Evolutionary conservation across 2,113 vertebrate species (phyloP).

Genomic region (Bujurquina vittata): DNA sequence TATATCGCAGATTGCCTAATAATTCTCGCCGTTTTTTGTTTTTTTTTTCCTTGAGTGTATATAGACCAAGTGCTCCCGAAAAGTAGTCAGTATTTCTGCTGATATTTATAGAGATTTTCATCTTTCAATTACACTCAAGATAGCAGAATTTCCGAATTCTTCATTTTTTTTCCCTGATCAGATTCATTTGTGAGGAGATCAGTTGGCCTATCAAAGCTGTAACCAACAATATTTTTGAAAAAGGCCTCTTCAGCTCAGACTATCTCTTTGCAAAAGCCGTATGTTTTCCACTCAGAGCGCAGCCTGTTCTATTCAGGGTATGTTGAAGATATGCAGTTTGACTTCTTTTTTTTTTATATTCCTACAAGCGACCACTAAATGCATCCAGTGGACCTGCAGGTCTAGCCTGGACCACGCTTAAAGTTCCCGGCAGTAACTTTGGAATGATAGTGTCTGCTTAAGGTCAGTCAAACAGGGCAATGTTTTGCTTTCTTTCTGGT

Average conservation of each 20-base stretch:
- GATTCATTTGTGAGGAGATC: conserved; percentile 31
- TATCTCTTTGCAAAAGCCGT: conserved; percentile 9
- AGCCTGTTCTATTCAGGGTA: conserved; percentile 7
- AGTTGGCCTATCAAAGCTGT: background rate
- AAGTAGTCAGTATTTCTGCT: conserved; percentile 24
- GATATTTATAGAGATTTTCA: conserved; percentile 32
- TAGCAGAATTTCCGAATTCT: conserved; percentile 38
- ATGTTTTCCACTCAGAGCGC: conserved; percentile 17
- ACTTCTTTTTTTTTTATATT: background rate
- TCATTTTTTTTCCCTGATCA: background rate
- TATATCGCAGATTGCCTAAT: conserved; percentile 46
- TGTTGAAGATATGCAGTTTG: conserved; percentile 21
- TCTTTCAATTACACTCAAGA: conserved; percentile 23
- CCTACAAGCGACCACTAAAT: conserved; percentile 31
- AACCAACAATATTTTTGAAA: conserved; percentile 8
- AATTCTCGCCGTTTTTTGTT: conserved; percentile 23
- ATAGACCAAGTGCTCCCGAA: conserved; percentile 21
- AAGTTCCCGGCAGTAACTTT: conserved; percentile 48
- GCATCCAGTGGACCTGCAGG: conserved; percentile 42
- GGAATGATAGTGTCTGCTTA: conserved; percentile 34
- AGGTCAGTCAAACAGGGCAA: conserved; percentile 45
- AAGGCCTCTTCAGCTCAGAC: conserved; percentile 26
- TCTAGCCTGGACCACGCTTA: conserved; percentile 22
- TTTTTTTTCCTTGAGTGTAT: background rate
- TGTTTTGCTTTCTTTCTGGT: conserved; percentile 59